phyloP scores from a whole-genome alignment of 2,888 invertebrate species.

The Branchipolynoe longqiensis region DNA sequence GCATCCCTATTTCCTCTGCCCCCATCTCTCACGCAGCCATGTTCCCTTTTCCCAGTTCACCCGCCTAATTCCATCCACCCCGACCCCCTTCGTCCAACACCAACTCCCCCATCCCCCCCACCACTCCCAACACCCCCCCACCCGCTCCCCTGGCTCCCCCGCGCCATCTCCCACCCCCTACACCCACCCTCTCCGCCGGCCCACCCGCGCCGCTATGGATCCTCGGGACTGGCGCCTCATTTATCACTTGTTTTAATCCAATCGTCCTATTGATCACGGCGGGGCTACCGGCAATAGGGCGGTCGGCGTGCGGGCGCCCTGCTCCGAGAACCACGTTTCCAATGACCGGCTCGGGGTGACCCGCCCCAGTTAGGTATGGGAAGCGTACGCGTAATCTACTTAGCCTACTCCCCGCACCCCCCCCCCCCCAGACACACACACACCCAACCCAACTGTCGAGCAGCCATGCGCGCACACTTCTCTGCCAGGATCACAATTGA shows the following conservation, averaged over 20 bases:
- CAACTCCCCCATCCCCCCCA: not conserved
- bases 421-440: no score
- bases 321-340: no score
- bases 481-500: no score
- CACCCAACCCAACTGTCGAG: no score
- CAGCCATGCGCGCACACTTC: no score
- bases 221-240: conserved; percentile 11
- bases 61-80: no score
- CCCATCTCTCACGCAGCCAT: not conserved
- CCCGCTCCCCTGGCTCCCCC: not conserved
- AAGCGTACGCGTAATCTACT: no score
- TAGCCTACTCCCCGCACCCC: no score
- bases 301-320: no score
- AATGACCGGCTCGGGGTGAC: no score
- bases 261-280: conserved; percentile 30
- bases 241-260: conserved; percentile 47
- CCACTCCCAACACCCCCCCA: not conserved
- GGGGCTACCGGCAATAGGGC: not conserved
- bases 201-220: conserved; percentile 1
- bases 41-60: not conserved
- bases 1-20: not conserved
- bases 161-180: not conserved
- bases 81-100: no score
- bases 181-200: not conserved
- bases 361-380: no score